These are phyloP conservation scores for Cacatua alba DNA, from an alignment of 2,113 vertebrate genomes.

Conservation along the genomic window DNA sequence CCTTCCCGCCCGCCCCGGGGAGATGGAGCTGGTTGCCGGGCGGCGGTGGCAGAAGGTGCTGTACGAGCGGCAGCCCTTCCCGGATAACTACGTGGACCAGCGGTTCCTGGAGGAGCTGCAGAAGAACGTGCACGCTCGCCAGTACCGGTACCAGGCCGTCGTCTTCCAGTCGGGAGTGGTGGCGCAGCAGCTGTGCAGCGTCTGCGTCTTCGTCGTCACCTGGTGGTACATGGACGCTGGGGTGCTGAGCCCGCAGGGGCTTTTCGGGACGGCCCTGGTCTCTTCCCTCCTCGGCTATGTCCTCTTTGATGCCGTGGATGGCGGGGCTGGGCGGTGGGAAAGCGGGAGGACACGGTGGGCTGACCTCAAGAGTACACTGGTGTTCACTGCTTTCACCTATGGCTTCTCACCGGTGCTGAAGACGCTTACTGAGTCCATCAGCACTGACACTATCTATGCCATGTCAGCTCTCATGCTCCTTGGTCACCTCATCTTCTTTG, in stretches of 20 bases:
- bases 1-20: background rate
- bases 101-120: slow-evolving; percentile 91
- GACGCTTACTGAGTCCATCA: slow-evolving; percentile 94
- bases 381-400: slow-evolving; percentile 93
- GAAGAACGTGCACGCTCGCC: slow-evolving; percentile 87
- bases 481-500: slow-evolving; percentile 92
- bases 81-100: slow-evolving; percentile 94
- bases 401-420: slow-evolving; percentile 94
- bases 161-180: slow-evolving; percentile 91
- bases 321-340: slow-evolving; percentile 57
- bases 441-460: slow-evolving; percentile 96
- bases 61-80: slow-evolving; percentile 90
- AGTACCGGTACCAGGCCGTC: slow-evolving; percentile 88
- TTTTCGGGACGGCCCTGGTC: slow-evolving; percentile 80
- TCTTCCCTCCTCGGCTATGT: slow-evolving; percentile 86
- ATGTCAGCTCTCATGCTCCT: slow-evolving; percentile 94
- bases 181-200: slow-evolving; percentile 92
- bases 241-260: slow-evolving; percentile 79
- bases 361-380: slow-evolving; percentile 88
- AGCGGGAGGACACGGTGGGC: slow-evolving; percentile 83
- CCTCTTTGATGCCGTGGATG: slow-evolving; percentile 81
- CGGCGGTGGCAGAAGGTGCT: slow-evolving; percentile 89
- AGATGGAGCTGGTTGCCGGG: background rate
- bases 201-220: slow-evolving; percentile 89
- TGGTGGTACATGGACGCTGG: slow-evolving; percentile 97